Evolutionary conservation across 2,888 invertebrate genomes (phyloP), one percentile per base, ranked within the genome.

Genomic region (Autographa pulchrina): DNA sequence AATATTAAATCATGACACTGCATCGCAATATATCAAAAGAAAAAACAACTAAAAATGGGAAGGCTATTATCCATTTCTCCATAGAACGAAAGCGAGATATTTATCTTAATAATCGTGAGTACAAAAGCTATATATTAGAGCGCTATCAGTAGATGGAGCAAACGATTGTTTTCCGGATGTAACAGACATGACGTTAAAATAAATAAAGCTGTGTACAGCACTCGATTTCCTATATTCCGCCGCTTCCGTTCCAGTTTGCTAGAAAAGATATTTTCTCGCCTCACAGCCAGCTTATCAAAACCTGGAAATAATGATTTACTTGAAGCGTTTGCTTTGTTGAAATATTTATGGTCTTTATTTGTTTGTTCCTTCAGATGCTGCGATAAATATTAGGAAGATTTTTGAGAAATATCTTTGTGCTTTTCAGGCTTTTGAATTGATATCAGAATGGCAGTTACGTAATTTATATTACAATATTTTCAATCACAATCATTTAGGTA

Each of bases 121-220:
- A 80, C 72, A 74, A 72, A 78, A 79, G 73, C 85, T 78, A 89
- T 89, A 89, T 82, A 86, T 89, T 84, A 88, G 69, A 79, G 75
- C 85, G 78, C 85, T 90, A 90, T 90, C 91, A 86, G 84, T 84
- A 89, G 88, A 91, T 90, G 87, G 88, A 88, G 86, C 85, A 83
- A 88, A 87, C 90, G 89, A 88, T 90, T 90, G 89, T 89, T 90
- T 87, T 82, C 91, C 92, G 94, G 94, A 94, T 90, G 91, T 88
- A 85, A 78, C 87, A 89, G 93, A 92, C 92, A 92, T 92, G 93
- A 93, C 91, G 92, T 93, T 93, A 90, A 94, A 94, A 94, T 94
- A 94, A 94, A 94, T 94, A 93, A 93, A 93, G 86, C 84, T 79
- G 78, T 88, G 86, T 86, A 88, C 88, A 91, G 89, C 89, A 92